Base-by-base conservation (phyloP, 2,888 invertebrate genomes). In the Drosophila antonietae region DNA sequence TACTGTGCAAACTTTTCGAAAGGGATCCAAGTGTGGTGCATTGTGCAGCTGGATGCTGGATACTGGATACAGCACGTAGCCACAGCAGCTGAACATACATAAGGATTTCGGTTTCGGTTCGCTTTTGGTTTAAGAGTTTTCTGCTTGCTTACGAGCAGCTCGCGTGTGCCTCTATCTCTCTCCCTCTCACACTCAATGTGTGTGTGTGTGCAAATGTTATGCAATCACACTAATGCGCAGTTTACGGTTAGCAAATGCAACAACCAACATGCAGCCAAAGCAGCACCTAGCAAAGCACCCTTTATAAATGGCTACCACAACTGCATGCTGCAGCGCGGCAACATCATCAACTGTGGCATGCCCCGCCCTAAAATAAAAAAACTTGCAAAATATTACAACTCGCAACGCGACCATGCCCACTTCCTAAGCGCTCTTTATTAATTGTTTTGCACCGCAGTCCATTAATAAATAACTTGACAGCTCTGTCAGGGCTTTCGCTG, bases 151-250 rank as follows among this genome's bases (percentile, higher is more conserved):
- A 49, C 61, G 59, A 64, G 51, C 62, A 63, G 49, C 43, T 47
- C 28, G 56, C 58, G 41, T 62, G 62, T 46, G 55, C 14, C 28
- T 39, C 53, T 28, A 9, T n/a, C 31, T 1, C 35, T 2, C 33
- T 12, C 14, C 14, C 12, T 57, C 15, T 41, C 20, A 23, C 12
- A 47, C 43, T 44, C 5, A 12, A 14, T 33, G 31, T 61, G 47
- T 44, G 47, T 10, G 52, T 73, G 71, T 67, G 60, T 68, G 69
- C 65, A 80, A 79, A 78, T 83, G 80, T 89, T 87, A 81, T 85
- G 89, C 81, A 87, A 89, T 89, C 87, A 81, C 78, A 87, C 88
- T 87, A 87, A 87, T 87, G 89, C 83, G 79, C 84, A 79, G 79
- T 80, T 84, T 81, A 85, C 74, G 83, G 87, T 84, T 80, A 74